Percentiles rank a stretch among this genome's conserved stretches.
Conservation (phyloP, 2,113 vertebrate genomes). For the Brienomyrus brachyistius region DNA sequence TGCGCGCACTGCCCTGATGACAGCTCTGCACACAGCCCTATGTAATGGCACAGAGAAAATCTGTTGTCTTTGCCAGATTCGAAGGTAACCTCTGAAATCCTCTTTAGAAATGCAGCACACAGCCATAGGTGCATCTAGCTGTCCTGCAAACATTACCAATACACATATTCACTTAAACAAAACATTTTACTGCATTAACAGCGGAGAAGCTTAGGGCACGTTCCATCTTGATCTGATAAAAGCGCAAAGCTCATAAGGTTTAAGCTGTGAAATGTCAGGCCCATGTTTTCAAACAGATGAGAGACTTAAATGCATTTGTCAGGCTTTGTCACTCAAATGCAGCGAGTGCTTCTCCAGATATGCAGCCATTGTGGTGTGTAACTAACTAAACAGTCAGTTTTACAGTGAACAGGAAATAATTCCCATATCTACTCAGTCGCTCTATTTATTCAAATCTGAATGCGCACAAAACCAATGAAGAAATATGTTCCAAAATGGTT, state of each 20-base stretch:
- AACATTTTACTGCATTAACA: not conserved
- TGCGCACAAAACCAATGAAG: not conserved
- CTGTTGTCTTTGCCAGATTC: not conserved
- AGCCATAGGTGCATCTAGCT: not conserved
- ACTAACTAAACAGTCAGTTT: not conserved
- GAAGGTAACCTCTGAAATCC: not conserved
- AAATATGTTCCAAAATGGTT: not conserved
- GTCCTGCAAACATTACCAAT: not conserved
- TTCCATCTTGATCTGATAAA: not conserved
- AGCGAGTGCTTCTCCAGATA: not conserved
- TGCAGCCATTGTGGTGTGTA: not conserved
- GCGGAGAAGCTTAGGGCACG: not conserved
- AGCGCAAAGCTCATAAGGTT: not conserved
- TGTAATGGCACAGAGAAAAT: not conserved
- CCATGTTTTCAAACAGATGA: not conserved
- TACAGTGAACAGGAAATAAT: not conserved
- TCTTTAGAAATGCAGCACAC: not conserved
- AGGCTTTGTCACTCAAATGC: conserved; percentile 1
- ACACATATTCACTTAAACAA: not conserved
- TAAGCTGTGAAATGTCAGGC: conserved; percentile 8
- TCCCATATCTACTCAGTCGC: not conserved
- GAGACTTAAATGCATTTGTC: conserved; percentile 4
- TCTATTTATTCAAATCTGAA: not conserved
- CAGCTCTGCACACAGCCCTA: not conserved
- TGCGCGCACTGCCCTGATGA: not conserved